A percentile compares a stretch with the other conserved stretches of the same genome.
Conservation (phyloP, 2,797 vertebrate genomes). For the Clarias fuscus region DNA sequence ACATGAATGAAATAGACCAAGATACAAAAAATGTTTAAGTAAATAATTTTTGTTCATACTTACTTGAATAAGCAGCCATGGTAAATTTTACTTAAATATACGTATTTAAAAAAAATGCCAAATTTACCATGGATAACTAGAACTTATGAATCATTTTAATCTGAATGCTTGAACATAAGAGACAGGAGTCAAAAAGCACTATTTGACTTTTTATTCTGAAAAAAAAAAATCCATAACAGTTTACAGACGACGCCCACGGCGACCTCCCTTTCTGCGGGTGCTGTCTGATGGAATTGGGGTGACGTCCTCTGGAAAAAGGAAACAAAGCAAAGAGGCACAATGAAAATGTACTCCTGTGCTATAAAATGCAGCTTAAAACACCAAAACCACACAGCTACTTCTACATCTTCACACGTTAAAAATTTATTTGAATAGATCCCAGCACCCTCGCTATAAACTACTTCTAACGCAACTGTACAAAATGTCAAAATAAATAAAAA, state of each 20-base stretch:
- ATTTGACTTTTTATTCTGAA: constrained; percentile 80
- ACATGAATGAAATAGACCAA: background rate
- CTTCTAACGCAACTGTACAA: background rate
- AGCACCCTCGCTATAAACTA: background rate
- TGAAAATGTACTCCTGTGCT: background rate
- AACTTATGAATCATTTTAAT: background rate
- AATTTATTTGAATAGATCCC: background rate
- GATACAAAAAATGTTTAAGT: background rate
- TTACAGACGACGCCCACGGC: constrained; percentile 95
- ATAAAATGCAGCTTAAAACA: background rate
- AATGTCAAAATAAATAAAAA: background rate
- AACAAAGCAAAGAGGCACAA: background rate
- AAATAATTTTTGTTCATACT: background rate
- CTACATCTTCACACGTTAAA: too few relatives aligned
- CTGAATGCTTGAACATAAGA: background rate
- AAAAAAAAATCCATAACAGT: constrained; percentile 61
- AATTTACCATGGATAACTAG: background rate
- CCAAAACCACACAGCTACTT: background rate
- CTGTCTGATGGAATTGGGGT: constrained; percentile 98
- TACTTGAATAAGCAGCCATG: background rate
- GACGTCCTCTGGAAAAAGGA: constrained; percentile 86
- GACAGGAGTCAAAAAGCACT: constrained; percentile 33
- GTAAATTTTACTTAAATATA: background rate
- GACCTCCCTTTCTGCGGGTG: constrained; percentile 96
- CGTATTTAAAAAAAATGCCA: background rate